Percentiles rank a stretch among this genome's conserved stretches.
These are phyloP conservation scores for Brachycybe producta DNA, from an alignment of 2,888 invertebrate species.

Conservation along the genomic window DNA sequence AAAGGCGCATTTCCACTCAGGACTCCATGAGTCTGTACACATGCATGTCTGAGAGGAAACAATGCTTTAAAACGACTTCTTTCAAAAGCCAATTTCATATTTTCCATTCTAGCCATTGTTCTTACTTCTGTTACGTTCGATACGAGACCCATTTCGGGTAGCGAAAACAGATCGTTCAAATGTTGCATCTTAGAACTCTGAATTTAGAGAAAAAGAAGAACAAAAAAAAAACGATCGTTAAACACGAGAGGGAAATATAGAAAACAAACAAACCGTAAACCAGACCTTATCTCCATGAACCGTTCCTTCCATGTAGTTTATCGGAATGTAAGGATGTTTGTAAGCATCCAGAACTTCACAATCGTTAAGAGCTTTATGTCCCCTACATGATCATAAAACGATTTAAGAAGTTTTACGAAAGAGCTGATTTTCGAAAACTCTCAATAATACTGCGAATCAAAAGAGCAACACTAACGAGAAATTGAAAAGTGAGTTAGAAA, in stretches of 20 bases:
- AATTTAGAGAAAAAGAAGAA: constrained; percentile 9
- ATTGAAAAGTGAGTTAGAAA: too few species aligned
- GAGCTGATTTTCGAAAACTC: too few species aligned
- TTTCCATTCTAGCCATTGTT: too few species aligned
- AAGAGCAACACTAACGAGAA: too few species aligned
- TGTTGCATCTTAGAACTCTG: constrained; percentile 62
- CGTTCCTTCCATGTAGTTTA: constrained; percentile 64
- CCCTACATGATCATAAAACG: constrained; percentile 8
- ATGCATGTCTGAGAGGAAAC: too few species aligned
- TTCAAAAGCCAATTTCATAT: neutral
- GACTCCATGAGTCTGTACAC: too few species aligned
- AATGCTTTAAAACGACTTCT: too few species aligned
- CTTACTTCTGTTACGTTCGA: constrained; percentile 73
- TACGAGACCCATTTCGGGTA: constrained; percentile 87
- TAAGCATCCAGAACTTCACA: constrained; percentile 75
- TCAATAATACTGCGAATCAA: too few species aligned
- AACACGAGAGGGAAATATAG: neutral
- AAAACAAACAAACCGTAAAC: neutral
- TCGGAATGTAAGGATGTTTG: constrained; percentile 70
- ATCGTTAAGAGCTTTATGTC: constrained; percentile 53
- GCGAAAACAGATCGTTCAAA: constrained; percentile 87
- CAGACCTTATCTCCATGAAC: constrained; percentile 12
- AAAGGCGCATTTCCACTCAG: too few species aligned
- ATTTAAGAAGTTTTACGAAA: neutral
- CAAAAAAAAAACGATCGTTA: constrained; percentile 9